A percentile compares a stretch with the other conserved stretches of the same genome.
Conservation (phyloP, 2,888 invertebrate genomes). For the Drosophila paramelanica region DNA sequence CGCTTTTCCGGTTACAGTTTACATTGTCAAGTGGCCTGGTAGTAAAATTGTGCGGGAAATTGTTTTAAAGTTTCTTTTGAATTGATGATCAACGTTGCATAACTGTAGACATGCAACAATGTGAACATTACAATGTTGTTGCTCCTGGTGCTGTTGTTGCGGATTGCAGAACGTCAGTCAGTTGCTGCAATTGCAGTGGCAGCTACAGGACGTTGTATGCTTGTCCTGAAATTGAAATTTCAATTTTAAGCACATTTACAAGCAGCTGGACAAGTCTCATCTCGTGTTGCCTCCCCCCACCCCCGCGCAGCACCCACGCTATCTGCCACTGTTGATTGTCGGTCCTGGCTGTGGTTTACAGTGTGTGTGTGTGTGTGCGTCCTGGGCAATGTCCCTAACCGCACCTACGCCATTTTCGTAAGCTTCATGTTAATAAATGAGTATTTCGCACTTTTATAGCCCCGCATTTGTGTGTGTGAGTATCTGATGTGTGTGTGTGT, state of each 20-base stretch:
- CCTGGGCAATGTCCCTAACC: slow-evolving; percentile 51
- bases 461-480: slow-evolving; percentile 20
- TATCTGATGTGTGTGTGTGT: background rate
- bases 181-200: slow-evolving; percentile 17
- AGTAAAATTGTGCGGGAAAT: slow-evolving; percentile 65
- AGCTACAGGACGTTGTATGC: slow-evolving; percentile 41
- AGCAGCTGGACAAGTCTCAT: slow-evolving; percentile 54
- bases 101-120: slow-evolving; percentile 64
- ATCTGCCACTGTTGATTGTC: slow-evolving; percentile 37
- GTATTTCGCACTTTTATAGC: slow-evolving; percentile 69
- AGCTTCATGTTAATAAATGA: slow-evolving; percentile 72
- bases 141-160: slow-evolving; percentile 12
- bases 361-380: slow-evolving; percentile 17
- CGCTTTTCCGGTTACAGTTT: slow-evolving; percentile 51
- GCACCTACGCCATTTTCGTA: slow-evolving; percentile 66
- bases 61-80: slow-evolving; percentile 65
- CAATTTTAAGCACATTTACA: slow-evolving; percentile 67
- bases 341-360: slow-evolving; percentile 39
- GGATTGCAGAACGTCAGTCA: slow-evolving; percentile 25
- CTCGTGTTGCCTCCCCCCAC: background rate
- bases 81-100: slow-evolving; percentile 62
- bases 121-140: slow-evolving; percentile 55
- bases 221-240: slow-evolving; percentile 66
- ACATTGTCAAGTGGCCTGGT: slow-evolving; percentile 65
- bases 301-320: background rate